Percentiles rank a stretch among this genome's conserved stretches.
Conservation (phyloP, 2,888 invertebrate genomes). For the Zygothrica quintamaculata region DNA sequence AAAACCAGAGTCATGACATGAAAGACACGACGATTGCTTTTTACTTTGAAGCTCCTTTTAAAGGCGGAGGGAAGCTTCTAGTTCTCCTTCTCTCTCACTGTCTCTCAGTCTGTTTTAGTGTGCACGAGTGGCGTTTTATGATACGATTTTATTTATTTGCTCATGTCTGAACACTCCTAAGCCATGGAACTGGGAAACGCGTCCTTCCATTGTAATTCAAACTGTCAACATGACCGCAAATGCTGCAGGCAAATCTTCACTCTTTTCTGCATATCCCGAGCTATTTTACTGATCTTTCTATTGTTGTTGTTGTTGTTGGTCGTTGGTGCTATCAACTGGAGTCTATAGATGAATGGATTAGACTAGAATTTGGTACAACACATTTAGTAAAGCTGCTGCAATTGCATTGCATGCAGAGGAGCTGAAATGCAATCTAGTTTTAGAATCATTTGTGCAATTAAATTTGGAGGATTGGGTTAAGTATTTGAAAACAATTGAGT, state of each 20-base stretch:
- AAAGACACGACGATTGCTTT: conserved; percentile 73
- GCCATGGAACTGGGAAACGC: conserved; percentile 30
- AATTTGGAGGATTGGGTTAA: neutral
- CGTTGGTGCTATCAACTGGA: conserved; percentile 15
- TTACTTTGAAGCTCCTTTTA: conserved; percentile 56
- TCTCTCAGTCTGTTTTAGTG: conserved; percentile 21
- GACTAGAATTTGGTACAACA: conserved; percentile 45
- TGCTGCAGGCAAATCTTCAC: conserved; percentile 56
- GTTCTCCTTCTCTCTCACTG: neutral
- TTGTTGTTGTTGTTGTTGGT: conserved; percentile 5
- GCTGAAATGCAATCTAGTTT: neutral
- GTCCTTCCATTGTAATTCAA: conserved; percentile 76
- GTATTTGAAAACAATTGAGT: no score
- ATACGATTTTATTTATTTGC: conserved; percentile 78
- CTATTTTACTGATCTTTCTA: neutral
- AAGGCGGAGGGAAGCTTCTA: conserved; percentile 23
- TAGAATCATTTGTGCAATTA: neutral
- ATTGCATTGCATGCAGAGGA: conserved; percentile 9
- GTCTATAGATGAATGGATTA: conserved; percentile 52
- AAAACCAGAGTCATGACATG: conserved; percentile 67
- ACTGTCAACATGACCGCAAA: conserved; percentile 76
- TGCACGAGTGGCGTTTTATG: conserved; percentile 67
- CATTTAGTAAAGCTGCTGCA: conserved; percentile 40
- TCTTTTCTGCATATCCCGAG: conserved; percentile 2
- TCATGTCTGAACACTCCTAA: conserved; percentile 46